These are phyloP conservation scores for Congeria kusceri DNA, from an alignment of 2,888 invertebrate species.

Conservation along the genomic window DNA sequence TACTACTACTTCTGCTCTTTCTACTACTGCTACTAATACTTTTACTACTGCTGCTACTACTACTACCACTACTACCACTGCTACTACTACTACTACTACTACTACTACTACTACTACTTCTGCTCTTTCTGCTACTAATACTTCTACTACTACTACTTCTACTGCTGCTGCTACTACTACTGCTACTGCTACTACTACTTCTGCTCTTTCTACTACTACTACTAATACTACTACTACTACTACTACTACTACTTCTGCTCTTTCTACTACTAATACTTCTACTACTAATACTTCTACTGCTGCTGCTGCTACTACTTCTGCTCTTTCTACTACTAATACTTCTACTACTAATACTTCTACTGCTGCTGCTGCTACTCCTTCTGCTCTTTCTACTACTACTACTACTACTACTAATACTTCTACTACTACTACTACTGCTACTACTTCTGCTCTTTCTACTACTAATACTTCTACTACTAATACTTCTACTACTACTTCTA, in stretches of 20 bases:
- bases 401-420: constrained; percentile 38
- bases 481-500: no score
- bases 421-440: constrained; percentile 41
- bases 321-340: neutral
- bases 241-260: no score
- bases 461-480: constrained; percentile 29
- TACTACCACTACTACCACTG: neutral
- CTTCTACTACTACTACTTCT: constrained; percentile 6
- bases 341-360: neutral
- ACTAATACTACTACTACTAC: neutral
- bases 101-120: constrained; percentile 42
- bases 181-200: neutral
- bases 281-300: neutral
- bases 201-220: neutral
- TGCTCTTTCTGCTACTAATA: no score
- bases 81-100: constrained; percentile 37
- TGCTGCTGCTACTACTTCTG: neutral
- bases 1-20: neutral
- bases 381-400: constrained; percentile 21
- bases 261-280: no score
- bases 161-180: constrained; percentile 4
- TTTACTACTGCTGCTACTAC: neutral
- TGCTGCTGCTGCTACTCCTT: constrained; percentile 26
- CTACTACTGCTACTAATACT: neutral
- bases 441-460: constrained; percentile 33